Base-by-base conservation (phyloP, 2,797 vertebrate genomes). In the Microhierax caerulescens region DNA sequence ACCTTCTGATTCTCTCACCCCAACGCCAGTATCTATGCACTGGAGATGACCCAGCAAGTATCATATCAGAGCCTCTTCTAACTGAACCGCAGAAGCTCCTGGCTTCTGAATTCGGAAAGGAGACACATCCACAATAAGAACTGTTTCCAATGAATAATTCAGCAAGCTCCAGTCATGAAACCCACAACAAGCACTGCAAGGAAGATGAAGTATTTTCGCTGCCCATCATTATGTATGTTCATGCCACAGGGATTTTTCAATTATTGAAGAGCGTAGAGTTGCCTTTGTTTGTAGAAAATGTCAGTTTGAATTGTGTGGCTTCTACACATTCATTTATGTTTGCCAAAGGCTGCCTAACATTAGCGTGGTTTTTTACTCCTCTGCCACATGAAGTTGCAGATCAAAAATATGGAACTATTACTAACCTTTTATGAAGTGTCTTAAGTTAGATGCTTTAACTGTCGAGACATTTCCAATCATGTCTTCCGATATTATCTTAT, bases 201-300 rank as follows among this genome's bases (percentile, higher is more conserved):
- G 88, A 94, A 90, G 88, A 92, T 65, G 61, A 91, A 95, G 76
- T 54, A 80, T 94, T 95, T 95, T 95, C 7, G 3, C 69, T 95
- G 91, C 91, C 94, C 63, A 25, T 92, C 90, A 85, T 96, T 95
- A 95, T 86, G 70, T 76, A 86, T 87, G 90, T 96, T 94, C 94
- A 94, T 95, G 90, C 90, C 94, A 96, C 76, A 73, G 93, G 88
- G 93, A 86, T 93, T 97, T 96, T 97, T 95, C 96, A 93, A 95
- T 96, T 95, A 94, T 93, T 96, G 90, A 95, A 93, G 43, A 91
- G 48, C 20, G 70, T 86, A 90, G 76, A 91, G 74, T 70, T 93
- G 74, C 77, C 77, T 95, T 95, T 96, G 89, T 95, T 96, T 94
- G 94, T 65, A 95, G 83, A 70, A 96, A 93, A 73, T 67, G 92